Evolutionary conservation across 2,888 invertebrate species (phyloP).

Genomic region (Dryococelus australis): DNA sequence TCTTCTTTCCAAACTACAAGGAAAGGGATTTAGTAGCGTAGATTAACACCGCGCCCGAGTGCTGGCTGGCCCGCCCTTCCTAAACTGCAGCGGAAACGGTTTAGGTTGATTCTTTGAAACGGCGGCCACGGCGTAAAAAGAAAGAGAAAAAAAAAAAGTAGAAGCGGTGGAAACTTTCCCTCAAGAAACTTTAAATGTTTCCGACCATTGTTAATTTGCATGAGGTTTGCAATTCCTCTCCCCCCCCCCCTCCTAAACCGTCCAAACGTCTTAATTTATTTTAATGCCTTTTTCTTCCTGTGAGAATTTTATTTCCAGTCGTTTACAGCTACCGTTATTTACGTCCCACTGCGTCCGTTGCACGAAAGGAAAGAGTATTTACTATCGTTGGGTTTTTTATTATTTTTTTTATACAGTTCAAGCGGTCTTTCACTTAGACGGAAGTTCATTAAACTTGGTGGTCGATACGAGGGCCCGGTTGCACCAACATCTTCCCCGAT

Average conservation of each 20-base stretch:
- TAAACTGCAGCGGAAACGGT: neutral
- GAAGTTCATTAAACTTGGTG: no score
- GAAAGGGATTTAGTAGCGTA: slow-evolving; percentile 28
- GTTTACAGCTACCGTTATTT: neutral
- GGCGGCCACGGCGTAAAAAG: neutral
- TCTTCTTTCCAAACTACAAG: slow-evolving; percentile 29
- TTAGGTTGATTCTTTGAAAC: neutral
- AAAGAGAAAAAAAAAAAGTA: neutral
- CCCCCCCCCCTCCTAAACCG: no score
- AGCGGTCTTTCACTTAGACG: no score
- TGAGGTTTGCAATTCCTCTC: neutral
- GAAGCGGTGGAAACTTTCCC: neutral
- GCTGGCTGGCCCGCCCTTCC: neutral
- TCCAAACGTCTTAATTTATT: neutral
- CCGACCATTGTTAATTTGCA: neutral
- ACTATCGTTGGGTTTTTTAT: no score
- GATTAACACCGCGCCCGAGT: slow-evolving; percentile 21
- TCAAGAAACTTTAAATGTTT: neutral
- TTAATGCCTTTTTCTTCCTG: neutral
- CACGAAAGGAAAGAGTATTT: no score
- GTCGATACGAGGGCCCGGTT: no score
- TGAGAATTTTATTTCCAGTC: neutral
- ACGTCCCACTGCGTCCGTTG: neutral
- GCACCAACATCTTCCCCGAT: no score
- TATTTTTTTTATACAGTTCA: no score